Conservation (phyloP, 2,113 vertebrate species). For the Paracanthobrama guichenoti region DNA sequence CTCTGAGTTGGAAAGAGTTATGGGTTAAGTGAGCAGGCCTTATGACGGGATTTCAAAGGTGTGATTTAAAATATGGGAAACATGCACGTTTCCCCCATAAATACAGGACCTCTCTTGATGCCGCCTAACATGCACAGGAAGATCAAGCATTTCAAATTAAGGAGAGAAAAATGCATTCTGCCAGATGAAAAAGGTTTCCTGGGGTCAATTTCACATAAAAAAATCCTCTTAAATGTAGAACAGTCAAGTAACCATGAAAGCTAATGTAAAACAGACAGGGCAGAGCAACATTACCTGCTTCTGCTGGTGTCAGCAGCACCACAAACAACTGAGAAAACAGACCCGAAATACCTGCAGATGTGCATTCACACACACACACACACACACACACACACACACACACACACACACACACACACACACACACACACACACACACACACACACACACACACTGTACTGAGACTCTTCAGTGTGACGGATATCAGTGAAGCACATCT, state of each 20-base stretch:
- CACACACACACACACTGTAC: background rate
- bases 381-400: background rate
- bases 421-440: background rate
- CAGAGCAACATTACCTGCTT: slow-evolving; percentile 50
- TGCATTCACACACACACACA: background rate
- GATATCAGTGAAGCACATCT: background rate
- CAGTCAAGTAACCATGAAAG: slow-evolving; percentile 59
- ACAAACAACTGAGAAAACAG: slow-evolving; percentile 44
- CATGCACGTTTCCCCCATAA: slow-evolving; percentile 59
- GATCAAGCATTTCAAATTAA: slow-evolving; percentile 65
- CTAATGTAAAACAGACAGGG: slow-evolving; percentile 65
- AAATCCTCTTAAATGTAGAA: slow-evolving; percentile 59
- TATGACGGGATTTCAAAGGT: slow-evolving; percentile 54
- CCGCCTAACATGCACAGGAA: slow-evolving; percentile 48
- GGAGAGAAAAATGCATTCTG: slow-evolving; percentile 55
- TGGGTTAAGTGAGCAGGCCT: slow-evolving; percentile 25
- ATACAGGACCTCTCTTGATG: slow-evolving; percentile 44
- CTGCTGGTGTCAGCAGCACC: slow-evolving; percentile 54
- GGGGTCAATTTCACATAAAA: slow-evolving; percentile 67
- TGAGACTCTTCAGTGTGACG: too few species aligned
- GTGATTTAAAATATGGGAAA: slow-evolving; percentile 58
- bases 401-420: too few species aligned
- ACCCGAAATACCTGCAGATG: background rate
- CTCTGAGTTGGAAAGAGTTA: slow-evolving; percentile 28
- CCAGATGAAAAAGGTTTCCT: slow-evolving; percentile 65